Conservation (phyloP, 1,140 invertebrate genomes). For the Xylocopa sonorina region DNA sequence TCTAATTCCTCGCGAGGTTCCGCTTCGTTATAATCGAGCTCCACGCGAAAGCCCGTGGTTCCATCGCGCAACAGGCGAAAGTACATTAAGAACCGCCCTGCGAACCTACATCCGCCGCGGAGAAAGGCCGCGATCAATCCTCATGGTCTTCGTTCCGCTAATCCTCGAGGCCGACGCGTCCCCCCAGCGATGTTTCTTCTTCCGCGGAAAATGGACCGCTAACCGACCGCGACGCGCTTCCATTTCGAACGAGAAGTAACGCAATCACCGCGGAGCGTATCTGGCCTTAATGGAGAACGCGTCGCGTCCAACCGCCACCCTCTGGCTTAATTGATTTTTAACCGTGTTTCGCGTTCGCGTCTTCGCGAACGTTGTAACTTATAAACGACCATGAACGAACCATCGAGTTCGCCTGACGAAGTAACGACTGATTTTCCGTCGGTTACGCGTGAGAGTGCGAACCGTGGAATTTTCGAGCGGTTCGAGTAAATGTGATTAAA, state of each 20-base stretch:
- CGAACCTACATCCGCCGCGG: too few relatives aligned
- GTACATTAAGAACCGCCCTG: too few relatives aligned
- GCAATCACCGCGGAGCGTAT: conserved; percentile 37
- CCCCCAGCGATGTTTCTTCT: not conserved
- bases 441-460: not conserved
- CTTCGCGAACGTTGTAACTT: conserved; percentile 25
- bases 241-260: conserved; percentile 50
- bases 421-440: conserved; percentile 3
- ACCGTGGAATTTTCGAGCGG: not conserved
- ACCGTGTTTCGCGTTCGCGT: conserved; percentile 9
- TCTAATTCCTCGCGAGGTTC: too few relatives aligned
- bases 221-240: conserved; percentile 38
- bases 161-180: not conserved
- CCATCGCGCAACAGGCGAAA: too few relatives aligned
- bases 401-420: conserved; percentile 2
- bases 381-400: conserved; percentile 26
- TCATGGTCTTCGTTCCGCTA: conserved; percentile 2
- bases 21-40: too few relatives aligned
- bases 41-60: too few relatives aligned
- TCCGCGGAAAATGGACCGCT: conserved; percentile 47
- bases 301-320: not conserved
- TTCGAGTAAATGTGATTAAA: conserved; percentile 18
- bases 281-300: conserved; percentile 13
- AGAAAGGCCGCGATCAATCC: not conserved
- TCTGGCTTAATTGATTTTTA: conserved; percentile 49